phyloP scores from a whole-genome alignment of 2,888 invertebrate genomes.

The Cancer borealis region DNA sequence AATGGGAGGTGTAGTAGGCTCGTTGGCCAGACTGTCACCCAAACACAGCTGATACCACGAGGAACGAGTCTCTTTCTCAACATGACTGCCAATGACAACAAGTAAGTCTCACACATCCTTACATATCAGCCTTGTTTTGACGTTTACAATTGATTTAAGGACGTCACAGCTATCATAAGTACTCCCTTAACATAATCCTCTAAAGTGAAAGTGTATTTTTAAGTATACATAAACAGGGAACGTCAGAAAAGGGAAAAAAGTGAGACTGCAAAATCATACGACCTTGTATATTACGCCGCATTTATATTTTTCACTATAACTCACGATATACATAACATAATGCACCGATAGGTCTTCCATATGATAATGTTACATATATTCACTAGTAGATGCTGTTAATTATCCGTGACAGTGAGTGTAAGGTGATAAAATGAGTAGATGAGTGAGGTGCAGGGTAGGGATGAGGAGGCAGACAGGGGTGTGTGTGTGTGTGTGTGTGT shows the following conservation, averaged over 20 bases:
- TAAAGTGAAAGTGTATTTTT: background rate
- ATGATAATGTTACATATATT: background rate
- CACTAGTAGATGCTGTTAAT: background rate
- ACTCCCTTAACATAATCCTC: background rate
- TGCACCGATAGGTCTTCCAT: background rate
- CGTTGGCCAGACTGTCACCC: too few species aligned
- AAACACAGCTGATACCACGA: constrained; percentile 52
- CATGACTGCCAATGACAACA: constrained; percentile 69
- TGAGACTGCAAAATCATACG: too few species aligned
- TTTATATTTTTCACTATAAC: background rate
- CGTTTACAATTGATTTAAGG: background rate
- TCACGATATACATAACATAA: background rate
- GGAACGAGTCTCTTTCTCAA: constrained; percentile 49
- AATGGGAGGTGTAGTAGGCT: background rate
- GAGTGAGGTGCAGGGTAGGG: background rate
- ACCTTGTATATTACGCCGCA: background rate
- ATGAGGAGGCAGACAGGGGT: background rate
- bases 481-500: background rate
- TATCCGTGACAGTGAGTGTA: background rate
- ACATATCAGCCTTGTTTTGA: background rate
- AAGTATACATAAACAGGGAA: background rate
- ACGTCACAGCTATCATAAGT: background rate
- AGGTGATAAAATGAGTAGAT: background rate
- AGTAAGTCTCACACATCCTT: constrained; percentile 54
- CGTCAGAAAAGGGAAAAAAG: background rate